A percentile compares a stretch with the other conserved stretches of the same genome.
Conservation (phyloP, 2,113 vertebrate species). For the Pollachius pollachius region DNA sequence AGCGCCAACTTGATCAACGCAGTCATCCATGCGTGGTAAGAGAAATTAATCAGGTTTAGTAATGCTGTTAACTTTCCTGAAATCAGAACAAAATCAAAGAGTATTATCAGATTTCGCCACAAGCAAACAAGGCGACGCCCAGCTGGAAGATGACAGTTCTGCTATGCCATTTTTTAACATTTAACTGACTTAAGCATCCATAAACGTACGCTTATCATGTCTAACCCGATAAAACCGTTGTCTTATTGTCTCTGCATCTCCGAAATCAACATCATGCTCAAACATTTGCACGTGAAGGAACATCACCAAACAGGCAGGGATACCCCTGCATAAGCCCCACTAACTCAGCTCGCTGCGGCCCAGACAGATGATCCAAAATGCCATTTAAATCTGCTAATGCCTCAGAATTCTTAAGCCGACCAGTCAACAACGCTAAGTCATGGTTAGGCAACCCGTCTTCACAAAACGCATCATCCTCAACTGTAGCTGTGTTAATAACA, state of each 20-base stretch:
- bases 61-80: not conserved
- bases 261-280: too few species aligned
- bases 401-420: not conserved
- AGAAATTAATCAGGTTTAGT: not conserved
- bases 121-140: not conserved
- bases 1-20: too few species aligned
- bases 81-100: not conserved
- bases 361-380: not conserved
- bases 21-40: not conserved
- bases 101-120: not conserved
- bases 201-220: not conserved
- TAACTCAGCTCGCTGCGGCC: not conserved
- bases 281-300: not conserved
- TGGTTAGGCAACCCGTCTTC: not conserved
- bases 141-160: not conserved
- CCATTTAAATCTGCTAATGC: not conserved
- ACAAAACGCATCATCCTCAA: not conserved
- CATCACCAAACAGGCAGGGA: not conserved
- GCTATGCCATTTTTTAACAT: not conserved
- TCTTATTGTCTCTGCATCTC: not conserved
- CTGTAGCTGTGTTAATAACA: not conserved
- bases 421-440: not conserved
- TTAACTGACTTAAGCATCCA: not conserved
- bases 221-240: not conserved
- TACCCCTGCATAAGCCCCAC: not conserved